These are phyloP conservation scores for Corythoichthys intestinalis DNA, from an alignment of 2,113 vertebrate genomes.

Conservation along the genomic window DNA sequence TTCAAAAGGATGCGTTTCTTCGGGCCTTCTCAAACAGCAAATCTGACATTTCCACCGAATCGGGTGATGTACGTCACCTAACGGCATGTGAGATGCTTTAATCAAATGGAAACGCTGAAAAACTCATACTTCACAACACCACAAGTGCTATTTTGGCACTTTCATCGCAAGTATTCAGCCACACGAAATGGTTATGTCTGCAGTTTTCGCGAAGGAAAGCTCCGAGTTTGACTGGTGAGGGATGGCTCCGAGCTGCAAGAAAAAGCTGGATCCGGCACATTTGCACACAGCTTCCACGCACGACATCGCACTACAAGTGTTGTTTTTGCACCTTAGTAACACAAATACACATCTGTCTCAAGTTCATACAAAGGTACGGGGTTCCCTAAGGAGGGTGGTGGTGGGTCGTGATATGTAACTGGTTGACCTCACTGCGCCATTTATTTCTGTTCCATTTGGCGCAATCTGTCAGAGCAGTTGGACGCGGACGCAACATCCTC, in stretches of 20 bases:
- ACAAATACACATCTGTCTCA: background rate
- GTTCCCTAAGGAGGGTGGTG: conserved; percentile 14
- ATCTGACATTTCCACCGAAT: too few relatives aligned
- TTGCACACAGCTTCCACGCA: background rate
- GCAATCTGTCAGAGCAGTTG: conserved; percentile 40
- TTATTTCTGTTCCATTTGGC: conserved; percentile 50
- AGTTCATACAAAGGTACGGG: background rate
- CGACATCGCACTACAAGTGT: background rate
- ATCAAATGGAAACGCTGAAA: too few relatives aligned
- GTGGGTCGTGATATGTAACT: conserved; percentile 16
- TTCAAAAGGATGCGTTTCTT: background rate
- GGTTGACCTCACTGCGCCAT: conserved; percentile 54
- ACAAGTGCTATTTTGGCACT: background rate
- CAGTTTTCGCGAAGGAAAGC: background rate
- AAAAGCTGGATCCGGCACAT: background rate
- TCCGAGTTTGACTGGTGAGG: background rate
- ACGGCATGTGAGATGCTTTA: too few relatives aligned
- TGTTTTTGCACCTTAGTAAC: background rate
- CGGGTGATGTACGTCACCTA: too few relatives aligned
- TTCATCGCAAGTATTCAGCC: background rate
- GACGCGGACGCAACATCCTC: conserved; percentile 45
- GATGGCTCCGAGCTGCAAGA: background rate
- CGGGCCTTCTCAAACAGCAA: too few relatives aligned
- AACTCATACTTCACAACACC: background rate
- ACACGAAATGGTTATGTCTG: background rate